Evolutionary conservation across 2,113 vertebrate genomes (phyloP).

Genomic region (Athene cunicularia): DNA sequence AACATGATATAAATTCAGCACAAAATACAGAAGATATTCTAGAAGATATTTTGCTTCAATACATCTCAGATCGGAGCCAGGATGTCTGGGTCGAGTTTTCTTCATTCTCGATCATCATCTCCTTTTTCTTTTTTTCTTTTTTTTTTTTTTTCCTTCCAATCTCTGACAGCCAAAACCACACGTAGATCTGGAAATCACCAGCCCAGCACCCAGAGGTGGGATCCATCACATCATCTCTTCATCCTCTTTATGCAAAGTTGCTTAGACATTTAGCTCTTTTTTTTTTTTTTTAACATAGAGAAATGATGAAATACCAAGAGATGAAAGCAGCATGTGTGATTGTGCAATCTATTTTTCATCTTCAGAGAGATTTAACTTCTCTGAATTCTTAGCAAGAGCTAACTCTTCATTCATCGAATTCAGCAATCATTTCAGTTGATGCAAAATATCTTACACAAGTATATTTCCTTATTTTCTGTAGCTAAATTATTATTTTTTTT

Average conservation of each 20-base stretch:
- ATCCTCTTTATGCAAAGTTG: not conserved
- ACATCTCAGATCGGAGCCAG: not conserved
- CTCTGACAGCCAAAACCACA: not conserved
- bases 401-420: not conserved
- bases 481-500: not conserved
- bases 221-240: not conserved
- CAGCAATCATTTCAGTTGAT: not conserved
- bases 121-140: not conserved
- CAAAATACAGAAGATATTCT: not conserved
- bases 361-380: not conserved
- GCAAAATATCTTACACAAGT: not conserved
- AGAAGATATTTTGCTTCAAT: not conserved
- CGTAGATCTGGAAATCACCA: not conserved
- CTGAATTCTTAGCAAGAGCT: not conserved
- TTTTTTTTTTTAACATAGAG: not conserved
- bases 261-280: not conserved
- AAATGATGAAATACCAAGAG: not conserved
- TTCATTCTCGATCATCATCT: not conserved
- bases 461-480: not conserved
- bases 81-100: not conserved
- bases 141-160: not conserved
- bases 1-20: not conserved
- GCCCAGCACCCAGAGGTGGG: fast-evolving
- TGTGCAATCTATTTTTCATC: not conserved
- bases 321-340: not conserved